A percentile compares a stretch with the other conserved stretches of the same genome.
These are phyloP conservation scores for Drosophila eugracilis DNA, from an alignment of 1,140 invertebrate species.

Conservation along the genomic window DNA sequence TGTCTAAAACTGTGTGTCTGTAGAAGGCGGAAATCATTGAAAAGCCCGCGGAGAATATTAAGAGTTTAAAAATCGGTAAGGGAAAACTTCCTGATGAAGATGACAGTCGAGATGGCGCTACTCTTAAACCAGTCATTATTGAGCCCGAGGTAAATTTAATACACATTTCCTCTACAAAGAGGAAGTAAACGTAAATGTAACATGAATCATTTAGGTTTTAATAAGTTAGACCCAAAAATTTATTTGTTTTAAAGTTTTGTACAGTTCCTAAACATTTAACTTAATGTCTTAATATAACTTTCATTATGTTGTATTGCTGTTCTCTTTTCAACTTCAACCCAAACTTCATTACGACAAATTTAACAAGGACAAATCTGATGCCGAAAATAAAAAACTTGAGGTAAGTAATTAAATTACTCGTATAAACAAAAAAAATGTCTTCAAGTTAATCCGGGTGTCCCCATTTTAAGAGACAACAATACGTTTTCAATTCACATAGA, in stretches of 20 bases:
- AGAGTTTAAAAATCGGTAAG: constrained; percentile 69
- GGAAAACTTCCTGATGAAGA: constrained; percentile 76
- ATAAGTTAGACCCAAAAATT: too few relatives aligned
- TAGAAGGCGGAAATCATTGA: constrained; percentile 60
- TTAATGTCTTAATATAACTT: too few relatives aligned
- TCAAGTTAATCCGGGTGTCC: too few relatives aligned
- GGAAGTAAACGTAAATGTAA: not conserved
- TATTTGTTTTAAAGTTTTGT: not conserved
- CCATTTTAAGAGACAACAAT: not conserved
- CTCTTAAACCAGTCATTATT: constrained; percentile 78
- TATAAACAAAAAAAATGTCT: not conserved
- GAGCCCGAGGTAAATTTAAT: constrained; percentile 69
- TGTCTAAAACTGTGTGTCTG: constrained; percentile 11
- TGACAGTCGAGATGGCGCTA: constrained; percentile 52
- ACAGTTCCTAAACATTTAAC: not conserved
- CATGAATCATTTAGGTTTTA: too few relatives aligned
- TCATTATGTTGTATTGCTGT: too few relatives aligned
- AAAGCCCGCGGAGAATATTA: constrained; percentile 51
- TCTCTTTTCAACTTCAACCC: constrained; percentile 6
- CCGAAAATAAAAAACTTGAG: constrained; percentile 20
- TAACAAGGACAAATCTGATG: constrained; percentile 34
- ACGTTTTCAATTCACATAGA: not conserved
- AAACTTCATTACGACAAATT: constrained; percentile 1
- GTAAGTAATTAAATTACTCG: constrained; percentile 23
- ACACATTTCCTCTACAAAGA: not conserved